Percentiles rank a stretch among this genome's conserved stretches.
Evolutionary conservation across 2,888 invertebrate genomes (phyloP).

Genomic region (Parasteatoda lunata): DNA sequence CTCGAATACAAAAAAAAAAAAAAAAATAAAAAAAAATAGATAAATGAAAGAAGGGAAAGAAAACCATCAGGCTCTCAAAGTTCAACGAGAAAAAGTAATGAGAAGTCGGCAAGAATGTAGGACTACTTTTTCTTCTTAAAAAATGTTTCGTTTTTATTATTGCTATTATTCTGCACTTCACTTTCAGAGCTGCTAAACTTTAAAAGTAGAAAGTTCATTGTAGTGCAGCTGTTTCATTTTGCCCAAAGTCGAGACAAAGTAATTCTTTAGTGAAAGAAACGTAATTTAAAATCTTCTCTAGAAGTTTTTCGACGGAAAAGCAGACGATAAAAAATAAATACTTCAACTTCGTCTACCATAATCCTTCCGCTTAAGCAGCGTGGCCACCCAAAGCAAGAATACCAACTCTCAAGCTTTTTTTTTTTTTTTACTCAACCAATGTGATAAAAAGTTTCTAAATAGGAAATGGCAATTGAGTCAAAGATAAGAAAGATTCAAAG

Average conservation of each 20-base stretch:
- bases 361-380: background rate
- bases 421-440: background rate
- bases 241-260: conserved; percentile 49
- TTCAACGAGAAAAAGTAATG: conserved; percentile 58
- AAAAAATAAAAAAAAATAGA: too few species aligned
- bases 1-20: conserved; percentile 16
- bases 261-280: conserved; percentile 61
- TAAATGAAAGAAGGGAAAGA: conserved; percentile 32
- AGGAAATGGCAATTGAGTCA: conserved; percentile 17
- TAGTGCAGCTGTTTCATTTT: conserved; percentile 65
- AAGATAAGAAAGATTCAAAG: background rate
- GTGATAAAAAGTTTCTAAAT: conserved; percentile 11
- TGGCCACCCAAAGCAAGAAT: background rate
- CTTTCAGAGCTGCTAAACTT: conserved; percentile 46
- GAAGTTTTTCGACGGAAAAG: conserved; percentile 25
- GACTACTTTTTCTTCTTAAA: conserved; percentile 20
- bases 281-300: conserved; percentile 57
- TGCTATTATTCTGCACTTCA: conserved; percentile 33
- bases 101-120: conserved; percentile 60
- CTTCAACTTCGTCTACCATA: conserved; percentile 38
- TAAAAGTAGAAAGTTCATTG: conserved; percentile 64
- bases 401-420: background rate
- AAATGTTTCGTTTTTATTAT: conserved; percentile 21
- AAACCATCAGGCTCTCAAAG: conserved; percentile 36
- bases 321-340: conserved; percentile 13